Evolutionary conservation across 2,888 invertebrate genomes (phyloP), one percentile per base, ranked within the genome.

Genomic region (Psylliodes chrysocephalus): DNA sequence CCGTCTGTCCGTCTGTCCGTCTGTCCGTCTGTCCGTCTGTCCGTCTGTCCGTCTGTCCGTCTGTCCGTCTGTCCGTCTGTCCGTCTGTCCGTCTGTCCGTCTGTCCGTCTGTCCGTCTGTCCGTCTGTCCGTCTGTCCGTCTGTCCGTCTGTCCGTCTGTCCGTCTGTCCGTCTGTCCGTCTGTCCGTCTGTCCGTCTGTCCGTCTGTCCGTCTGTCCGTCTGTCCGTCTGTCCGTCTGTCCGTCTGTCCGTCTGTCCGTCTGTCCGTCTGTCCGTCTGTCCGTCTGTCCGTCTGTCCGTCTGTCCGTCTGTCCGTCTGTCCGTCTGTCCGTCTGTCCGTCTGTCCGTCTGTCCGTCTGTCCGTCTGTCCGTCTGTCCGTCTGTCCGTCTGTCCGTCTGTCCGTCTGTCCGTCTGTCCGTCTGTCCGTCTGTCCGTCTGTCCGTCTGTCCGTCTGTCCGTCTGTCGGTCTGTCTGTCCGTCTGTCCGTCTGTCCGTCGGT

Each of bases 91-190:
- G 25, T 61, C 44, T 55, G 12, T 42, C 61, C 57, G 1, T 61
- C 54, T 54, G 12, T 61, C 42, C 57, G 12, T 42, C 55, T 61
- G 3, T 61, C 42, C 42, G 25, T 61, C 61, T 56, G 22, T 42
- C 61, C 57, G 7, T 61, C 54, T 54, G 12, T 61, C 44, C 57
- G 1, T 42, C 55, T 61, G 8, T 61, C 42, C 42, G 25, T 61
- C 61, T 56, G 12, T 42, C 54, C 57, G 25, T 61, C 54, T 54
- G 1, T 56, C 55, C 57, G 44, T 54, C 25, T 61, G 3, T 61
- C 61, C 42, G 25, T 61, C 61, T 61, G 12, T 54, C 55, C 57
- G 5, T 61, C 55, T 54, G 12, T 61, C 54, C 57, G 44, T 54
- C 61, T 61, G 0, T 61, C 55, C 42, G 44, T 61, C 54, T 61